Base-by-base conservation (phyloP, 2,888 invertebrate species). In the Eupeodes luniger region DNA sequence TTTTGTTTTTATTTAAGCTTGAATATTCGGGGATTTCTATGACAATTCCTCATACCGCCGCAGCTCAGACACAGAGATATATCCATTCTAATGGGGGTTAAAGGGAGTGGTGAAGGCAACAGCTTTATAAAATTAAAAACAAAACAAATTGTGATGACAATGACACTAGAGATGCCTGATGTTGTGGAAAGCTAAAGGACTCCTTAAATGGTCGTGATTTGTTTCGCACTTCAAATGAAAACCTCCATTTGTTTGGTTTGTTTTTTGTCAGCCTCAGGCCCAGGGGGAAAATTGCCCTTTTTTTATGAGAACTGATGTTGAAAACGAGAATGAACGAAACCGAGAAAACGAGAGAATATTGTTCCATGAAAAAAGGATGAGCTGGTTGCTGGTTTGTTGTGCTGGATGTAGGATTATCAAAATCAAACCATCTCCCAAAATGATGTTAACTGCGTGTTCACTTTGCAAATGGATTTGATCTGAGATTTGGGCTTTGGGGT, bases 171-270 rank as follows among this genome's bases (percentile, higher is more conserved):
- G n/a, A 49, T 19, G 16, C 4, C 2, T 51, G 49, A 49, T 27
- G 14, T 44, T 66, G 44, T 57, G 55, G 67, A 59, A 70, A 55
- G 16, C 47, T 27, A 51, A 55, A 64, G 67, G 59, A 61, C 49
- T 69, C 51, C 44, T 19, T 27, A 47, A 66, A 49, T 67, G 59
- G 51, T 11, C 49, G 16, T 49, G 74, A 67, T 61, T 72, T 67
- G 72, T 40, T 81, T 77, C 69, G 53, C 51, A 59, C 64, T 81
- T 67, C 19, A 61, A 85, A 47, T 14, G 49, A 84, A 36, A 53
- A 19, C 51, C 51, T 69, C 49, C 51, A 84, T 80, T 84, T 74
- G 74, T 55, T 75, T 51, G 53, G 5, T 36, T 64, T 19, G 61
- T 16, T 16, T 55, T 44, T 36, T 4, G 12, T 11, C n/a, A 40